Evolutionary conservation across 30 jellyfish, hydroid and myxozoan species (phyloP).

Genomic region (Hydractinia symbiolongicarpus): DNA sequence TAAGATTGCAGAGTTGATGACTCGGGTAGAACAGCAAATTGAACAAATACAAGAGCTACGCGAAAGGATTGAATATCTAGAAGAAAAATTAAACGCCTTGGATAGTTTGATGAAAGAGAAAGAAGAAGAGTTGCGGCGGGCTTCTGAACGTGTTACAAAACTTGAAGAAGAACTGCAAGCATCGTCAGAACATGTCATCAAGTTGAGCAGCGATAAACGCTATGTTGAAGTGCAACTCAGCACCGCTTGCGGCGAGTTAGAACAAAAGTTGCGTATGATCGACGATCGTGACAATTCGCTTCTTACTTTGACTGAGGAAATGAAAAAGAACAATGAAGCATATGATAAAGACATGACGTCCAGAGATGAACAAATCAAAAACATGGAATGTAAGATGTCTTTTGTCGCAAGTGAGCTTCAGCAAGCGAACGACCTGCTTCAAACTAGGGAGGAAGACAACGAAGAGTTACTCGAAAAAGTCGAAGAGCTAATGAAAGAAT

Average conservation of each 20-base stretch:
- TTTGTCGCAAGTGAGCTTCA: not conserved
- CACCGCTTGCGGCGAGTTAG: not conserved
- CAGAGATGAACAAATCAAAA: not conserved
- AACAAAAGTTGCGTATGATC: not conserved
- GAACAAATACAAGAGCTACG: not conserved
- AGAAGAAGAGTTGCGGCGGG: slow-evolving; percentile 24
- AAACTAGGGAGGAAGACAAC: not conserved
- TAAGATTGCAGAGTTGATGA: not conserved
- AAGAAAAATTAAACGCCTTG: not conserved
- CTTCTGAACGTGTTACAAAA: not conserved
- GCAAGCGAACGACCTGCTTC: not conserved
- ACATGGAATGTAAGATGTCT: not conserved
- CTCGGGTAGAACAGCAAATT: not conserved
- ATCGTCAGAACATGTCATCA: no score
- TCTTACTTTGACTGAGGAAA: not conserved
- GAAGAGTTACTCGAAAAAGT: not conserved
- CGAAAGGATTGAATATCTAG: not conserved
- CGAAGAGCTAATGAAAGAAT: not conserved
- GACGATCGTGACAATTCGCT: not conserved
- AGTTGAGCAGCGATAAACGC: not conserved
- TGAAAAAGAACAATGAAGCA: not conserved
- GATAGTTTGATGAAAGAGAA: not conserved
- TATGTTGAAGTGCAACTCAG: not conserved
- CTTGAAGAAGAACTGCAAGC: slow-evolving; percentile 3
- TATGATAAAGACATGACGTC: not conserved